These are phyloP conservation scores for Dryoscopus gambensis DNA, from an alignment of 2,113 vertebrate genomes.

Conservation along the genomic window DNA sequence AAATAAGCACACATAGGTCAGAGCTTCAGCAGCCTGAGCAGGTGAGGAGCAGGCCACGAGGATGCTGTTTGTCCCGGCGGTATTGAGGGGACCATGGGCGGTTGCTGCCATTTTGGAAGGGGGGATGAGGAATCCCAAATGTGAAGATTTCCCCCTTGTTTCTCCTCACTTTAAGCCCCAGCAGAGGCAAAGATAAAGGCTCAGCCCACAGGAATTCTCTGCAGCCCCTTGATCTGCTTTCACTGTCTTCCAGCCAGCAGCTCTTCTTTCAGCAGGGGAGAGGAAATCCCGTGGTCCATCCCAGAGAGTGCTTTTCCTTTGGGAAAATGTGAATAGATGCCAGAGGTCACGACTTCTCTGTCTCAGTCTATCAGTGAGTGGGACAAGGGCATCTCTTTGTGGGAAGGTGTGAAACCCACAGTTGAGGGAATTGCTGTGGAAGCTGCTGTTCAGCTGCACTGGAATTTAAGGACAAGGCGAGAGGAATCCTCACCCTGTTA, in stretches of 20 bases:
- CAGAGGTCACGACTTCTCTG: background rate
- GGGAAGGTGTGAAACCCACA: background rate
- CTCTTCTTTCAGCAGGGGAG: background rate
- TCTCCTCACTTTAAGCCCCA: background rate
- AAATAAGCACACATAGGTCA: background rate
- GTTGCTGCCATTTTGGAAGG: background rate
- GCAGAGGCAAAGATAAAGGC: background rate
- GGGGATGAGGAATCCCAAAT: background rate
- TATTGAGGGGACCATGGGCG: background rate
- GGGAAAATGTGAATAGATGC: background rate
- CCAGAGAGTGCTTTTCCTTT: background rate
- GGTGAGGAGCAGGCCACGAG: background rate
- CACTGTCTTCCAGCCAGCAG: background rate
- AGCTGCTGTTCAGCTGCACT: background rate
- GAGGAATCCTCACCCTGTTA: background rate
- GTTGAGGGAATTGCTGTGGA: background rate
- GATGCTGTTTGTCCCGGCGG: background rate
- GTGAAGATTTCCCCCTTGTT: background rate
- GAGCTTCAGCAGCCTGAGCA: background rate
- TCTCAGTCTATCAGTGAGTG: background rate
- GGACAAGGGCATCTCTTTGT: background rate
- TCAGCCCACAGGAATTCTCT: background rate
- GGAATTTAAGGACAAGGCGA: background rate
- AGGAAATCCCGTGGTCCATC: background rate
- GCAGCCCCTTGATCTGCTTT: background rate